phyloP scores from a whole-genome alignment of 2,797 vertebrate genomes.

The Lagodon rhomboides region DNA sequence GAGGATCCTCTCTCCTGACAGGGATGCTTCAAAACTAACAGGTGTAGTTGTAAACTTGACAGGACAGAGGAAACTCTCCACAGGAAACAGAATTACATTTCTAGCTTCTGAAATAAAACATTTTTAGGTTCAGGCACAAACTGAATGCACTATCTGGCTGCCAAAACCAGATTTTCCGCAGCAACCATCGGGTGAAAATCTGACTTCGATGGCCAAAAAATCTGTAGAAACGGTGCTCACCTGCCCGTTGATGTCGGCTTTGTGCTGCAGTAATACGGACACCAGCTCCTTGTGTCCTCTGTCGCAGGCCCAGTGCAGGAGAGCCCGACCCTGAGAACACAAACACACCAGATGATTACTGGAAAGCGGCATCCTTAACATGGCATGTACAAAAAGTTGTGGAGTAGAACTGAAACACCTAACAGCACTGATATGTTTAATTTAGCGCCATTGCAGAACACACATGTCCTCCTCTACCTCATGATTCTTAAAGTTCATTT shows the following conservation, averaged over 20 bases:
- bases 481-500: no score
- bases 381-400: background rate
- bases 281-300: constrained; percentile 97
- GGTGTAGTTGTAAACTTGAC: no score
- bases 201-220: background rate
- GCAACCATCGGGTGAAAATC: background rate
- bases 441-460: background rate
- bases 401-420: background rate
- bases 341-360: constrained; percentile 1
- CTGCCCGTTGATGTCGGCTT: constrained; percentile 95
- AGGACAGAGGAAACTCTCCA: no score
- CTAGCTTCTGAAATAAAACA: no score
- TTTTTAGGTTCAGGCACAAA: background rate
- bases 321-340: constrained; percentile 88
- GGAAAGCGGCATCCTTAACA: background rate
- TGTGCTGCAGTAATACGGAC: constrained; percentile 90
- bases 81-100: no score
- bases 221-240: constrained; percentile 78
- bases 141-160: background rate
- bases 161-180: background rate
- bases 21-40: no score
- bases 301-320: constrained; percentile 97
- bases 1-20: no score
- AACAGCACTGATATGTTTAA: background rate
- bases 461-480: no score